A percentile compares a stretch with the other conserved stretches of the same genome.
Conservation (phyloP, 1,140 invertebrate genomes). For the Brachionus manjavacas region DNA sequence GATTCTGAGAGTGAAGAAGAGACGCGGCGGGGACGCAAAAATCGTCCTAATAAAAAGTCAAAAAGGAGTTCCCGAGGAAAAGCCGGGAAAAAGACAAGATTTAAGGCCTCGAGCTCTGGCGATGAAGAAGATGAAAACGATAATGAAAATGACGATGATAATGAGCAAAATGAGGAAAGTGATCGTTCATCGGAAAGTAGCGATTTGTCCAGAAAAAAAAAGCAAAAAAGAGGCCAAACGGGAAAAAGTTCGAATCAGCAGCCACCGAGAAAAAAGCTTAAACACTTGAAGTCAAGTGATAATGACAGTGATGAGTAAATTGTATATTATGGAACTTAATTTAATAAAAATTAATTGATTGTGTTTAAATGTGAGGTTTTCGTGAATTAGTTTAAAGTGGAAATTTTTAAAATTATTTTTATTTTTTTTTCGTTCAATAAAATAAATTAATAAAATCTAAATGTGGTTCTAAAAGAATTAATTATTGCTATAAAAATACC, state of each 20-base stretch:
- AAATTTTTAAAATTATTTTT: neutral
- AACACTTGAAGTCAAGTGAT: slow-evolving; percentile 14
- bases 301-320: slow-evolving; percentile 33
- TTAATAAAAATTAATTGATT: neutral
- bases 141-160: neutral
- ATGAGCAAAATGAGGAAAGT: neutral
- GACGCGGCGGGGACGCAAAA: neutral
- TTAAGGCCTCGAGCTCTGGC: neutral
- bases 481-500: too few species aligned
- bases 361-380: neutral
- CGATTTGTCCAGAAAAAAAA: neutral
- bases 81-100: neutral
- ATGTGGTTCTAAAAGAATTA: too few species aligned
- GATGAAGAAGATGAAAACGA: neutral
- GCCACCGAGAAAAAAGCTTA: slow-evolving; percentile 37
- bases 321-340: neutral
- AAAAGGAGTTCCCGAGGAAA: neutral
- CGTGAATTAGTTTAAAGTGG: neutral
- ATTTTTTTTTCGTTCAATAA: slow-evolving; percentile 11
- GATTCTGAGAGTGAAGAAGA: slow-evolving; percentile 35
- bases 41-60: neutral
- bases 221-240: slow-evolving; percentile 10
- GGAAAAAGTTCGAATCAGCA: slow-evolving; percentile 17
- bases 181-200: neutral
- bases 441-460: neutral